Evolutionary conservation across 2,888 invertebrate species (phyloP), one percentile per base, ranked within the genome.

Genomic region (Ryuthela nishihirai): DNA sequence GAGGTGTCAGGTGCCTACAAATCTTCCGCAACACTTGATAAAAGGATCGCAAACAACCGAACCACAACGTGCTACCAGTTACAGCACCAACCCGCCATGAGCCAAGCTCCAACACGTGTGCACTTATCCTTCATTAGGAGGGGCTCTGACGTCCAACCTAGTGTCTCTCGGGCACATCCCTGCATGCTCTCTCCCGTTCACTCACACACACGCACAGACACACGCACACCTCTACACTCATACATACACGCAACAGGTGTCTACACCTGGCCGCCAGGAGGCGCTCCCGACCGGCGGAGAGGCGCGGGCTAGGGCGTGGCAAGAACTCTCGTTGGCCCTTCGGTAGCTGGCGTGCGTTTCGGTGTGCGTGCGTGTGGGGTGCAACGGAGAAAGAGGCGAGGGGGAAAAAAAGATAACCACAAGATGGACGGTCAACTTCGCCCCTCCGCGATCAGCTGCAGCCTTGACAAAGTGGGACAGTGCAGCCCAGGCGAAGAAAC

Each of bases 161-260:
- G 39, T 26, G 24, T 42, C 41, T 38, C 56, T 18, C 39, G 34
- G 44, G 46, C 41, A 42, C 56, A 56, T 46, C 50, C 21, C 35
- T 29, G 21, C 42, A 7, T 21, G 12, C 39, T 38, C 21, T 40
- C 40, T 46, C 21, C 23, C 54, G 39, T 29, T 43, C 43, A 26
- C 35, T 38, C 48, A 24, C 24, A 35, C 34, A 23, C 38, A 29
- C 26, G 23, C 53, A 35, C 17, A n/a, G n/a, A n/a, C n/a, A n/a
- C n/a, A n/a, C n/a, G n/a, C n/a, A n/a, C n/a, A n/a, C n/a, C n/a
- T n/a, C n/a, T n/a, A n/a, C n/a, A n/a, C n/a, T n/a, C n/a, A n/a
- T n/a, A n/a, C n/a, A n/a, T n/a, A n/a, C n/a, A 46, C 34, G 43
- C 55, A 61, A 61, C 61, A 61, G 61, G 61, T 61, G 47, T 42